Percentiles rank a stretch among this genome's conserved stretches.
Evolutionary conservation across 2,888 invertebrate species (phyloP).

Genomic region (Lissonota sp.): DNA sequence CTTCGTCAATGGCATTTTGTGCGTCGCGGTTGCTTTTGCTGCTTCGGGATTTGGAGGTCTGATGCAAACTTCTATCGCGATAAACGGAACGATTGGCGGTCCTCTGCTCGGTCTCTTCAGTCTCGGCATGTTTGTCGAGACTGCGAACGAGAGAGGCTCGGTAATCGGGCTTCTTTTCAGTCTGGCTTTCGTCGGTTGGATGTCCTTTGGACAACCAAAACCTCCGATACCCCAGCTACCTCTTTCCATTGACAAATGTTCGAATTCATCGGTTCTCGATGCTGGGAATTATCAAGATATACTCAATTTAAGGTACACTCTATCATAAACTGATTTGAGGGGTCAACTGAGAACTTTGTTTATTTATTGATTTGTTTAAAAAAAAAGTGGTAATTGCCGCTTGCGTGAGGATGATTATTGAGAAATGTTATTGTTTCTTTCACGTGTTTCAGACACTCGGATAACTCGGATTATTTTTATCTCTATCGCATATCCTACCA

Average conservation of each 20-base stretch:
- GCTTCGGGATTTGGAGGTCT: slow-evolving; percentile 74
- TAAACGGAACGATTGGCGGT: slow-evolving; percentile 94
- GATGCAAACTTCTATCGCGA: slow-evolving; percentile 89
- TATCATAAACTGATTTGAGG: too few relatives aligned
- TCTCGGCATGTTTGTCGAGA: slow-evolving; percentile 94
- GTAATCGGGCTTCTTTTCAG: slow-evolving; percentile 72
- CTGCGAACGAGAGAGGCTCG: slow-evolving; percentile 87
- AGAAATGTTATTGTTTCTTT: slow-evolving; percentile 25
- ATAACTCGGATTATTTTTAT: slow-evolving; percentile 85
- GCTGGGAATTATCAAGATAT: slow-evolving; percentile 14
- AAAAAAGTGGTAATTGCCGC: too few relatives aligned
- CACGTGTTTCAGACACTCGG: too few relatives aligned
- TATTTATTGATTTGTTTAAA: not conserved
- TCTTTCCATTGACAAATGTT: slow-evolving; percentile 70
- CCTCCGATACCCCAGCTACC: slow-evolving; percentile 67
- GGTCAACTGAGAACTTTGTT: slow-evolving; percentile 14
- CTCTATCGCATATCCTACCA: slow-evolving; percentile 89
- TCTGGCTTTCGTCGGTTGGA: slow-evolving; percentile 69
- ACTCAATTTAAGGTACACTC: slow-evolving; percentile 50
- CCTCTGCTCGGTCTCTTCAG: slow-evolving; percentile 94
- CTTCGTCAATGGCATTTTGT: slow-evolving; percentile 72
- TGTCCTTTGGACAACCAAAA: slow-evolving; percentile 74
- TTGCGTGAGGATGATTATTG: slow-evolving; percentile 7
- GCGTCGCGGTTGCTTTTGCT: slow-evolving; percentile 74
- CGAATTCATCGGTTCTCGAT: slow-evolving; percentile 57